These are phyloP conservation scores for Pherbina coryleti DNA, from an alignment of 2,888 invertebrate genomes.

Conservation along the genomic window DNA sequence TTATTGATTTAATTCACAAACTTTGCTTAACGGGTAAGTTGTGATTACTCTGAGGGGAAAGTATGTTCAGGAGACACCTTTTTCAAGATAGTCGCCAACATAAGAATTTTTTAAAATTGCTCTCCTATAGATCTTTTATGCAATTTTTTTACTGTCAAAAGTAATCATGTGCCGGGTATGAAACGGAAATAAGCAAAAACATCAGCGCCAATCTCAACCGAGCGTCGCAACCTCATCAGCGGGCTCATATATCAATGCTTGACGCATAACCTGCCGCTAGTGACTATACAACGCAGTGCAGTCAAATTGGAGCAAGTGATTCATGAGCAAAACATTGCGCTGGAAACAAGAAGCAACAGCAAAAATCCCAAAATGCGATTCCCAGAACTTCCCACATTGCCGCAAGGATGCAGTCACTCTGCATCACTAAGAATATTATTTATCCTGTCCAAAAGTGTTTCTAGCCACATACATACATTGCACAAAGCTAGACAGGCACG, in stretches of 20 bases:
- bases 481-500: neutral
- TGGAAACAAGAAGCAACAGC: neutral
- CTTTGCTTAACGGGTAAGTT: too few species aligned
- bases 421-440: conserved; percentile 32
- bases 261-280: conserved; percentile 6
- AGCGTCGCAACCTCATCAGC: conserved; percentile 22
- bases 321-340: conserved; percentile 19
- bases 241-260: conserved; percentile 19
- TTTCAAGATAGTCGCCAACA: too few species aligned
- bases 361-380: conserved; percentile 4
- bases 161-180: neutral
- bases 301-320: conserved; percentile 12
- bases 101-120: too few species aligned
- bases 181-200: neutral
- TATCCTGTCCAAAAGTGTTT: conserved; percentile 26
- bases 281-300: neutral
- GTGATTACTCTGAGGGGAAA: too few species aligned
- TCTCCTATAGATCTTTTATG: too few species aligned
- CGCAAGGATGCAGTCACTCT: conserved; percentile 18
- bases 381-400: conserved; percentile 15
- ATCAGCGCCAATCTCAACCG: neutral
- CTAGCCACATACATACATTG: neutral
- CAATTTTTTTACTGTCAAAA: neutral
- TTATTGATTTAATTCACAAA: too few species aligned
- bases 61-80: too few species aligned